Percentiles rank a stretch among this genome's conserved stretches.
Evolutionary conservation across 2,113 vertebrate species (phyloP).

Genomic region (Amazona guildingii): DNA sequence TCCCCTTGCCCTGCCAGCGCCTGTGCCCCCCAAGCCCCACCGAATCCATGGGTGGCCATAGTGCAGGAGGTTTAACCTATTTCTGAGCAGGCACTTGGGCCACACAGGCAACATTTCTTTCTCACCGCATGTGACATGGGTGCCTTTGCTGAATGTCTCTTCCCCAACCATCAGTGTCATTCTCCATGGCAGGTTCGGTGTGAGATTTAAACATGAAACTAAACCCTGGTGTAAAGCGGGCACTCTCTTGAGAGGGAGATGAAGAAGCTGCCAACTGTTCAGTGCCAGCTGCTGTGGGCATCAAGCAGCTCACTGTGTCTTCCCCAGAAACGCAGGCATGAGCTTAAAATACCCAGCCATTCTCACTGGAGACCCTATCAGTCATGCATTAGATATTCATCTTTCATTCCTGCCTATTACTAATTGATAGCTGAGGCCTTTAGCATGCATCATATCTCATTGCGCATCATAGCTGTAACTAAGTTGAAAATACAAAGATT

Average conservation of each 20-base stretch:
- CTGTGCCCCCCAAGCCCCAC: neutral
- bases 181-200: conserved; percentile 2
- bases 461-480: neutral
- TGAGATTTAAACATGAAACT: neutral
- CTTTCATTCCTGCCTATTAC: conserved; percentile 16
- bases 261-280: conserved; percentile 49
- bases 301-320: neutral
- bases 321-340: neutral
- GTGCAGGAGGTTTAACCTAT: neutral
- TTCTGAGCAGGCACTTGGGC: neutral
- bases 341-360: neutral
- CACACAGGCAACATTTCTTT: neutral
- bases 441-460: neutral
- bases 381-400: conserved; percentile 6
- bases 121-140: neutral
- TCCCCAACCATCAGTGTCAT: neutral
- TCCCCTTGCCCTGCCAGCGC: neutral
- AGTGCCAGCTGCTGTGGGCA: conserved; percentile 52
- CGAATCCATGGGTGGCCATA: accelerated
- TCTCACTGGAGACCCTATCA: neutral
- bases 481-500: neutral
- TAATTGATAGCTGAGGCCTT: conserved; percentile 22
- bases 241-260: conserved; percentile 40
- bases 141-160: neutral
- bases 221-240: conserved; percentile 11